Evolutionary conservation across 2,797 vertebrate species (phyloP), one percentile per base, ranked within the genome.

Genomic region (Coilia nasus): DNA sequence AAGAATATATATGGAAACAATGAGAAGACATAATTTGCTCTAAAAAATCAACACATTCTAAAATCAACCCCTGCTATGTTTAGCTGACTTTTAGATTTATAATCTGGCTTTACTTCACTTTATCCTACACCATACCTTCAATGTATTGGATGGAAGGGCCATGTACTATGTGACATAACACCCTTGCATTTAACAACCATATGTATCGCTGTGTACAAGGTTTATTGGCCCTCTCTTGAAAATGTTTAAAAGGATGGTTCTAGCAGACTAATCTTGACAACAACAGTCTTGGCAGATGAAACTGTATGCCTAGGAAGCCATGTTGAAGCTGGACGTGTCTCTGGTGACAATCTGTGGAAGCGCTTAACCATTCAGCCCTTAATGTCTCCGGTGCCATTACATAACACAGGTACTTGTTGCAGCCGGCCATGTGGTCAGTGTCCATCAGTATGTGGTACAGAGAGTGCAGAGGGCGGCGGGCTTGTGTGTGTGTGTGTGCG

Each of bases 131-230:
- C 71, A 78, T 15, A 78, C 7, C 14, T 67, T n/a, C n/a, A 14
- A 75, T 35, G 19, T 35, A 75, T 35, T 75, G 25, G 28, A 75
- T 19, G 35, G 44, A 78, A 41, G 17, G 17, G 67, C 35, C 67
- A 19, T 75, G 31, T 78, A 44, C 31, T 44, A 15, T 78, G 71
- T 78, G 71, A 44, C 71, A 78, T 78, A 78, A 78, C 71, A 78
- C 19, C 35, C 71, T 44, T 78, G 44, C 19, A 78, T 88, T 86
- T 87, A 83, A 85, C 75, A 83, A 75, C 71, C 23, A 71, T 62
- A 67, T 84, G 87, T 83, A 87, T 87, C 85, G 87, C 85, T 86
- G 67, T 85, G 86, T 83, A 90, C 87, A 89, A 62, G 47, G 86
- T 86, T 88, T 86, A 75, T 64, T 87, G 81, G 82, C 88, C 82